Evolutionary conservation across 2,888 invertebrate genomes (phyloP).

Genomic region (Phasia obesa): DNA sequence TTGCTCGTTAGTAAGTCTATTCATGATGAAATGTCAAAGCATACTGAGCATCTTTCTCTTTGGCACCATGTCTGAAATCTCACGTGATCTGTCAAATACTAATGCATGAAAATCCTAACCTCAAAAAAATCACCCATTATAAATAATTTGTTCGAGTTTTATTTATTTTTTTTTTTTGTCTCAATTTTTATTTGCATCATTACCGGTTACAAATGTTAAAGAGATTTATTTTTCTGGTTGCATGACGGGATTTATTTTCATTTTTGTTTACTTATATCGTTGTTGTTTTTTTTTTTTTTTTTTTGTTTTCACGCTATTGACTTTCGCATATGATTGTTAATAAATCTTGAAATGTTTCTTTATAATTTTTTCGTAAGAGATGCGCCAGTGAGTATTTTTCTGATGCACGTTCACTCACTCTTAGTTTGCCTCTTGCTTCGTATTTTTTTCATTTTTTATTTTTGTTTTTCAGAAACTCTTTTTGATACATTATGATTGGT

Average conservation of each 20-base stretch:
- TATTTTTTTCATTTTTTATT: too few species aligned
- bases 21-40: too few species aligned
- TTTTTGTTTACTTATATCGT: conserved; percentile 3
- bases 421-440: too few species aligned
- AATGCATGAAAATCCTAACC: too few species aligned
- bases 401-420: background rate
- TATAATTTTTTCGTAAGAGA: background rate
- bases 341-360: conserved; percentile 29
- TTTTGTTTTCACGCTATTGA: conserved; percentile 35
- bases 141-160: background rate
- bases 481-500: too few species aligned
- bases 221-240: conserved; percentile 40
- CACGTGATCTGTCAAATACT: too few species aligned
- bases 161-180: background rate
- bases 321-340: conserved; percentile 58
- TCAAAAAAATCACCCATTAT: too few species aligned
- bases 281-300: conserved; percentile 1
- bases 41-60: too few species aligned
- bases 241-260: conserved; percentile 16
- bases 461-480: too few species aligned
- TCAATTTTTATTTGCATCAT: conserved; percentile 10
- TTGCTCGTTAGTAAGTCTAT: too few species aligned
- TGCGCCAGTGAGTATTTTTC: background rate
- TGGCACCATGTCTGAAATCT: too few species aligned
- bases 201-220: conserved; percentile 33